Evolutionary conservation across 2,888 invertebrate species (phyloP), one percentile per base, ranked within the genome.

Genomic region (Ischnus inquisitorius): DNA sequence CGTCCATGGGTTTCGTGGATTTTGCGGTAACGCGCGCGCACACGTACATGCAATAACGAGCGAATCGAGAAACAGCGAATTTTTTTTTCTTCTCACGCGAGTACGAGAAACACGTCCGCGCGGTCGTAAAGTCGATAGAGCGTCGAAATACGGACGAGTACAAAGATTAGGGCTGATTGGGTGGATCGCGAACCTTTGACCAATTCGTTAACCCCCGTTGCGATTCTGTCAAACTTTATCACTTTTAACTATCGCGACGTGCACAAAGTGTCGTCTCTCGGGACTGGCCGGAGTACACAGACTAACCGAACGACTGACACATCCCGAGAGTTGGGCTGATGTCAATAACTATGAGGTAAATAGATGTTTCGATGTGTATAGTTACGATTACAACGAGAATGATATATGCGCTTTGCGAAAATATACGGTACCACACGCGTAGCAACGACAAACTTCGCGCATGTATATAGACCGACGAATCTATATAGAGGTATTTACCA

Each of bases 21-120:
- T 60, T 60, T 60, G n/a, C 60, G 60, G 25, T 60, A 25, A 60
- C 60, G 60, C 60, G 28, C 28, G 28, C 28, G 60, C 60, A 28
- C 6, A 60, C 60, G 34, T 34, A 60, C 25, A 60, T 57, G 57
- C 22, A 57, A 57, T 19, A 12, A 14, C 22, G 25, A n/a, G 25
- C 25, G 12, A 28, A 19, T 3, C 16, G 22, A 60, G 14, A 6
- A 14, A 14, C 60, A 57, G 25, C 60, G 2, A 25, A 25, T 4
- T 34, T 34, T 34, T 34, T 34, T 34, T 28, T 60, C n/a, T 34
- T 34, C 14, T 60, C n/a, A 25, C 28, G 25, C 60, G 25, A 60
- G 28, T 34, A 34, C 1, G 8, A 4, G 34, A 34, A 34, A 34
- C 34, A 34, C 34, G 34, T 34, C 6, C 8, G 34, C 8, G 34